phyloP scores from a whole-genome alignment of 2,888 invertebrate genomes.

The Ethmia dodecea region DNA sequence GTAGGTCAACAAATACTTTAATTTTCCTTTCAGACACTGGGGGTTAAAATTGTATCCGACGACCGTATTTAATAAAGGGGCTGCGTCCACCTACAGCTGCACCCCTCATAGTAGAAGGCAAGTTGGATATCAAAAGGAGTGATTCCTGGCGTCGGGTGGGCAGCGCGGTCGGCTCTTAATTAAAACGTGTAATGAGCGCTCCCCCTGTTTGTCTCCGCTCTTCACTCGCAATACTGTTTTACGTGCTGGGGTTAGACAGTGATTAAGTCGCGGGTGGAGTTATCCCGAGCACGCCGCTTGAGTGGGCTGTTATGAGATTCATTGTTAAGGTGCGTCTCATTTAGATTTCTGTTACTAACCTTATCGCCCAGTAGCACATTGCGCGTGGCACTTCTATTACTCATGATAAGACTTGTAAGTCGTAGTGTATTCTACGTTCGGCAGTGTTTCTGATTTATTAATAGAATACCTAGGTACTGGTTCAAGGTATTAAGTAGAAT shows the following conservation, averaged over 20 bases:
- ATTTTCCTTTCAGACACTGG: too few relatives aligned
- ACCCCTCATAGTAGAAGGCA: neutral
- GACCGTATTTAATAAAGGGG: neutral
- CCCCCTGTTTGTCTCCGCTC: slow-evolving; percentile 2
- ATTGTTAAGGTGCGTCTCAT: neutral
- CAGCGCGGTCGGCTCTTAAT: slow-evolving; percentile 32
- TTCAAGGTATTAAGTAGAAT: neutral
- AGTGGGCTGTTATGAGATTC: neutral
- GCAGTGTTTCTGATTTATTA: too few relatives aligned
- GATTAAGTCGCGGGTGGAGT: too few relatives aligned
- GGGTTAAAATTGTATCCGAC: too few relatives aligned
- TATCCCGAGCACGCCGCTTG: neutral
- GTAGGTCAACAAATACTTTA: too few relatives aligned
- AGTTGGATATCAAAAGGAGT: neutral
- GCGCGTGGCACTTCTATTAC: too few relatives aligned
- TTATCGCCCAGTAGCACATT: too few relatives aligned
- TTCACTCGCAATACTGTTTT: neutral
- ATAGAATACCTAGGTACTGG: too few relatives aligned
- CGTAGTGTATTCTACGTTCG: too few relatives aligned
- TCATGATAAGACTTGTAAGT: too few relatives aligned
- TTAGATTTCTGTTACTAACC: too few relatives aligned
- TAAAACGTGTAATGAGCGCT: slow-evolving; percentile 50
- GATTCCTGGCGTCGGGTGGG: neutral
- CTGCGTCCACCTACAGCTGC: neutral
- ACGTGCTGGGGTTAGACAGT: neutral